Base-by-base conservation (phyloP, 1,140 invertebrate genomes). In the Drosophila ogumai region DNA sequence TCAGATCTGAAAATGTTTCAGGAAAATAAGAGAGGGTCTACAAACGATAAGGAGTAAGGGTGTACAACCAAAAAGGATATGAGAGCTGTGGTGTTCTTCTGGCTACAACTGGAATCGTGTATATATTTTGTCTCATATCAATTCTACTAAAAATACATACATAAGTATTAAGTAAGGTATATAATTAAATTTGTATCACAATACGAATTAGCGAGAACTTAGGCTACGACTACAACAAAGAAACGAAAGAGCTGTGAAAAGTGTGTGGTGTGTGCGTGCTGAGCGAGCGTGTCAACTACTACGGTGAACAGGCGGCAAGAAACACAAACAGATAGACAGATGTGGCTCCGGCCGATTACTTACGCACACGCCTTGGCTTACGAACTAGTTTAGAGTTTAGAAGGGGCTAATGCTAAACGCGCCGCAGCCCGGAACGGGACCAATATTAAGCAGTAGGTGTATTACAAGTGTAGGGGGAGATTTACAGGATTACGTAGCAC, bases 141-240 rank as follows among this genome's bases (percentile, higher is more conserved):
- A 81, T 90, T 90, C 84, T 88, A 88, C 84, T 88, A 90, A 90
- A 88, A 84, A 74, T 88, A 88, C 84, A 87, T 84, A 78, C 77
- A 81, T 86, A 86, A 81, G 74, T 84, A 71, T 55, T 79, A 80
- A 75, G 49, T 80, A 80, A 81, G 73, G 79, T 81, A 87, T 81
- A 82, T 79, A 82, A 84, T 75, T 84, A 90, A 86, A 85, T 79
- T 90, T 88, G 58, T 88, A 90, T 90, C 85, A 88, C 85, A 88
- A 88, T 55, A 55, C 77, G 74, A 88, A 88, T 90, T 91, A 87
- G 85, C 85, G 80, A 73, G 63, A 86, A 91, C 87, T 87, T 91
- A 91, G 47, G 36, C 82, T 90, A 86, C 79, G 59, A 91, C 79
- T 91, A 84, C 80, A 90, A 88, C 63, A 69, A 90, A 84, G 43